phyloP scores from a whole-genome alignment of 2,888 invertebrate species.

The Acrocyrtus sp. region DNA sequence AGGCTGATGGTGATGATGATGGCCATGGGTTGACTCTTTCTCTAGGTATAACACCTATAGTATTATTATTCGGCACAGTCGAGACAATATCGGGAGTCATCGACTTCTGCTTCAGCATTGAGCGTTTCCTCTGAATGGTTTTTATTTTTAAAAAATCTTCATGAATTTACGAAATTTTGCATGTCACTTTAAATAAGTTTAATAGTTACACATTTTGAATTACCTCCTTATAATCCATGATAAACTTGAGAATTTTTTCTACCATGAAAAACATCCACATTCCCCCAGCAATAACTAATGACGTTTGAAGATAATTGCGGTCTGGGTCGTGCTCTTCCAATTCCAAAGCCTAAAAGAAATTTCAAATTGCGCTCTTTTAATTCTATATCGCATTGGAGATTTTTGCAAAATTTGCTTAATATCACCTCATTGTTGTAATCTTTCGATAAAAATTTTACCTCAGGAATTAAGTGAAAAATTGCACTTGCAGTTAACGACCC shows the following conservation, averaged over 20 bases:
- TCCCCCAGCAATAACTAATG: constrained; percentile 70
- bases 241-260: constrained; percentile 71
- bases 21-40: constrained; percentile 60
- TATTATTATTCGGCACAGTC: constrained; percentile 56
- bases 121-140: constrained; percentile 56
- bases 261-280: constrained; percentile 73
- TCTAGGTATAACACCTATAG: constrained; percentile 60
- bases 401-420: too few relatives aligned
- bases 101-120: constrained; percentile 58
- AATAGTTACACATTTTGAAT: not conserved
- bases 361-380: constrained; percentile 20
- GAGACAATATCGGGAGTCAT: constrained; percentile 55
- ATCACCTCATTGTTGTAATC: too few relatives aligned
- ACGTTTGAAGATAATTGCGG: constrained; percentile 67
- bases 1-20: constrained; percentile 62
- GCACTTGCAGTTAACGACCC: constrained; percentile 72
- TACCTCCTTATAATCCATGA: constrained; percentile 67
- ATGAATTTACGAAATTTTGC: too few relatives aligned
- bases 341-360: constrained; percentile 66
- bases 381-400: too few relatives aligned
- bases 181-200: too few relatives aligned
- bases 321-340: constrained; percentile 64
- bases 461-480: constrained; percentile 72
- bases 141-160: not conserved
- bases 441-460: too few relatives aligned